phyloP scores from a whole-genome alignment of 1,140 invertebrate species.

The Thaumetopoea pityocampa region DNA sequence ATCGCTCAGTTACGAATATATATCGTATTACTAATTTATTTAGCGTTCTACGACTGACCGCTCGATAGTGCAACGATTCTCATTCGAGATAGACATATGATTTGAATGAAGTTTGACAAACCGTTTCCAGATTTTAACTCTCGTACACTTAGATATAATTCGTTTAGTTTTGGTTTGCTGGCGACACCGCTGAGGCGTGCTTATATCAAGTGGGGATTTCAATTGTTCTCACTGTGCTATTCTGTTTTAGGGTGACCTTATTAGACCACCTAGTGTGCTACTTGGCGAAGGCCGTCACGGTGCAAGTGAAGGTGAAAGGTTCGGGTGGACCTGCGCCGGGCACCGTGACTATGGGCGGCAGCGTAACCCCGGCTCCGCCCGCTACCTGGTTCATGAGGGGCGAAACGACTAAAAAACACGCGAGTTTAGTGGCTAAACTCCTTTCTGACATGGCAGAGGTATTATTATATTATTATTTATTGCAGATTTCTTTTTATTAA shows the following conservation, averaged over 20 bases:
- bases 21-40: too few relatives aligned
- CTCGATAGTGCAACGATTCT: too few relatives aligned
- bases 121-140: too few relatives aligned
- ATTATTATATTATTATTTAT: conserved; percentile 7
- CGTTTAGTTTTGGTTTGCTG: too few relatives aligned
- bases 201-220: too few relatives aligned
- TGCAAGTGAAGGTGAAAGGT: conserved; percentile 77
- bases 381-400: conserved; percentile 90
- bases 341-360: conserved; percentile 36
- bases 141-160: too few relatives aligned
- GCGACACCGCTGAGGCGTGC: too few relatives aligned
- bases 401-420: conserved; percentile 87
- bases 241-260: conserved; percentile 42
- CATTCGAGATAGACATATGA: too few relatives aligned
- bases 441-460: conserved; percentile 95
- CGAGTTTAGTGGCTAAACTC: conserved; percentile 91
- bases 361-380: conserved; percentile 34
- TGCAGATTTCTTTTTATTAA: neutral
- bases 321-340: conserved; percentile 78
- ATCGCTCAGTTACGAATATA: too few relatives aligned
- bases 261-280: conserved; percentile 68
- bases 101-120: too few relatives aligned
- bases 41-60: too few relatives aligned
- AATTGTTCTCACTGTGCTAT: neutral
- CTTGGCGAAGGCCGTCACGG: conserved; percentile 62